A percentile compares a stretch with the other conserved stretches of the same genome.
phyloP scores from a whole-genome alignment of 2,888 invertebrate genomes.

The Stenodera caucasica region DNA sequence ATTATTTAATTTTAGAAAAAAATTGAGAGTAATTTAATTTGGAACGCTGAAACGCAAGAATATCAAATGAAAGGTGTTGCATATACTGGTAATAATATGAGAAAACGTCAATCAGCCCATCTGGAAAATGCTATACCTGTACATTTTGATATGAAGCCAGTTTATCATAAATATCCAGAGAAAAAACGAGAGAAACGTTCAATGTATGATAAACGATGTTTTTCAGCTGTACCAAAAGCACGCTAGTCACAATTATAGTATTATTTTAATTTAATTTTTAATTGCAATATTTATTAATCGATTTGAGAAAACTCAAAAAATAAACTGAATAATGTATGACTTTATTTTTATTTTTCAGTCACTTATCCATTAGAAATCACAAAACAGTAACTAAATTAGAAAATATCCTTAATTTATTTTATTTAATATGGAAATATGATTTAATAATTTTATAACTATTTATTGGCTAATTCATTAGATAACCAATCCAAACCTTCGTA shows the following conservation, averaged over 20 bases:
- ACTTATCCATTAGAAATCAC: conserved; percentile 28
- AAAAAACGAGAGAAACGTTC: conserved; percentile 39
- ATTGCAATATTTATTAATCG: background rate
- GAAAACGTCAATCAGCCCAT: conserved; percentile 63
- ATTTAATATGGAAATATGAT: conserved; percentile 20
- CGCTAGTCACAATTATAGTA: conserved; percentile 22
- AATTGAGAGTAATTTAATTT: conserved; percentile 89
- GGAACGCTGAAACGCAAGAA: conserved; percentile 98
- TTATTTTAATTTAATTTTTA: background rate
- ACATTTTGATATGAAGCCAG: conserved; percentile 49
- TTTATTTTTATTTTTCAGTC: conserved; percentile 21
- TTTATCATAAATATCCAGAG: conserved; percentile 52
- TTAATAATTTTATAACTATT: conserved; percentile 19
- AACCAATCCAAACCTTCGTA: conserved; percentile 40
- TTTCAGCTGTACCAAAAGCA: conserved; percentile 38
- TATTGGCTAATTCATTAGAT: conserved; percentile 32
- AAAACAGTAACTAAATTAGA: conserved; percentile 27
- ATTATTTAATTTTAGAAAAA: conserved; percentile 63
- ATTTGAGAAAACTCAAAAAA: background rate
- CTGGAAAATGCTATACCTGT: conserved; percentile 45
- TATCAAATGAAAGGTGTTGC: conserved; percentile 98
- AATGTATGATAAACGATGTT: conserved; percentile 27
- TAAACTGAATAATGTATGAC: conserved; percentile 15
- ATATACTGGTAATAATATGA: conserved; percentile 98
- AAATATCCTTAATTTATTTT: conserved; percentile 18